phyloP scores from a whole-genome alignment of 2,797 vertebrate species.

The Champsocephalus gunnari region DNA sequence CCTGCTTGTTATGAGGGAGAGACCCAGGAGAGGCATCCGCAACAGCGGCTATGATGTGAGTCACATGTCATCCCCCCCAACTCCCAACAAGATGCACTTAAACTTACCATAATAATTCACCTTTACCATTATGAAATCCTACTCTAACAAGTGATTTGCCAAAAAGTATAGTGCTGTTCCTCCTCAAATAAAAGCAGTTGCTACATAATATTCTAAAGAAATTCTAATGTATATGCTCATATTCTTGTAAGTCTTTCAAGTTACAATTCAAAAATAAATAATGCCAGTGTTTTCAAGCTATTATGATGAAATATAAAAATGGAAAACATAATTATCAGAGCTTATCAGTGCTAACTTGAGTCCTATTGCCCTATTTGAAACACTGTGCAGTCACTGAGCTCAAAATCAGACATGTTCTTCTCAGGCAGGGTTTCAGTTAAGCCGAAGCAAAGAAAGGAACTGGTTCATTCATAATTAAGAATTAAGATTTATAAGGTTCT shows the following conservation, averaged over 20 bases:
- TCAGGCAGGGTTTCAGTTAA: conserved; percentile 49
- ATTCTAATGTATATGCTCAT: background rate
- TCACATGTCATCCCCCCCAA: conserved; percentile 48
- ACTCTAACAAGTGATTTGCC: background rate
- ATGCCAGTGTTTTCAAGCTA: background rate
- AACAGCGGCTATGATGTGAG: conserved; percentile 99
- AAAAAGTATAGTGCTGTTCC: background rate
- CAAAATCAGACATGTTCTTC: conserved; percentile 27
- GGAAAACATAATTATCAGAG: conserved; percentile 29
- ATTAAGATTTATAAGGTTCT: conserved; percentile 58
- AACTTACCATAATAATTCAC: background rate
- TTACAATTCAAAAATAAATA: background rate
- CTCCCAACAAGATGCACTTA: background rate
- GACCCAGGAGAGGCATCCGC: conserved; percentile 94
- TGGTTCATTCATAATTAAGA: conserved; percentile 71
- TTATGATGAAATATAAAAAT: conserved; percentile 24
- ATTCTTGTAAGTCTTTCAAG: background rate
- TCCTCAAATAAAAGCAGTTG: background rate
- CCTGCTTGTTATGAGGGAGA: conserved; percentile 96
- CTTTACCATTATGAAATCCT: background rate
- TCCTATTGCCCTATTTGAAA: conserved; percentile 23
- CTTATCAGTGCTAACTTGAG: conserved; percentile 12
- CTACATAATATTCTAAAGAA: no score
- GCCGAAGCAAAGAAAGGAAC: conserved; percentile 36
- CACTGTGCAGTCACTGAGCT: conserved; percentile 19